Evolutionary conservation across 2,113 vertebrate species (phyloP), one percentile per base, ranked within the genome.

Genomic region (Talpa occidentalis): DNA sequence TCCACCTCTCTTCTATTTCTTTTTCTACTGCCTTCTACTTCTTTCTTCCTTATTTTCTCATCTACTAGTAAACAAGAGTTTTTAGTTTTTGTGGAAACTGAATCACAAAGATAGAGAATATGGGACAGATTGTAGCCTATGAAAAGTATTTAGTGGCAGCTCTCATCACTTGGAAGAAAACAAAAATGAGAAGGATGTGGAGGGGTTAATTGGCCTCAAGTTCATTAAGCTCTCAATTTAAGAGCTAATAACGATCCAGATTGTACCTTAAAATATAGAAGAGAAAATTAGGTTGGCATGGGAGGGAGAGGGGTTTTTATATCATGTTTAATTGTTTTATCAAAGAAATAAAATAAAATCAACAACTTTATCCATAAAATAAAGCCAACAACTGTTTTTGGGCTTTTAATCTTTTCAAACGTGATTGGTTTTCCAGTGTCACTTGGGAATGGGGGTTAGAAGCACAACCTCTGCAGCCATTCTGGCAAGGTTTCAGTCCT

Each of bases 241-340:
- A 87, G 15, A 85, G 12, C 35, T 56, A 86, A 62, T 69, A 19
- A 30, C 22, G 42, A 15, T 88, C 22, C 21, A 78, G 6, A 81
- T 2, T 26, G 3, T 42, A 28, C 32, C 24, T 89, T 80, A 56
- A 80, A 76, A 83, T 19, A 64, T 24, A 86, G 70, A 80, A 47
- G 22, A 88, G 44, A 69, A 81, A 78, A 62, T 60, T 47, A 82
- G n/a, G 24, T 76, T 37, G 83, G 47, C n/a, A 49, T 4, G 42
- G 17, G 28, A 2, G 6, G 8, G 74, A n/a, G 19, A 10, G 2
- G 3, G 5, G 21, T 35, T 49, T 8, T 70, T 32, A 6, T 66
- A 47, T 91, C 9, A 40, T 26, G 10, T 74, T 85, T 66, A 77
- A 52, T 81, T 49, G 93, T 92, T 83, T 93, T 77, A 80, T 78